Conservation (phyloP, 2,797 vertebrate genomes). For the Anableps anableps region DNA sequence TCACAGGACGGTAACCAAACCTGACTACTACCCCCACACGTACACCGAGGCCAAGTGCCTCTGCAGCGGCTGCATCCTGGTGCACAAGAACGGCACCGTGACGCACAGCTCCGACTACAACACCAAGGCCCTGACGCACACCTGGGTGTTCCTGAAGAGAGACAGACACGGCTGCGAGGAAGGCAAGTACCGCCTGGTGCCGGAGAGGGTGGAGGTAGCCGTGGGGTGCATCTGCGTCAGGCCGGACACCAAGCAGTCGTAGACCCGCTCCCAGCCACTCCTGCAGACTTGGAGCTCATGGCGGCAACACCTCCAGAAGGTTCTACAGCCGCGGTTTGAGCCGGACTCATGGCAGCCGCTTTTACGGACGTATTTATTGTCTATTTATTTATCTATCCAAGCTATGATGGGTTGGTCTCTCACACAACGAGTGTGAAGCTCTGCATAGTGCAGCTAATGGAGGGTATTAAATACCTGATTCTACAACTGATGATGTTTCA, state of each 20-base stretch:
- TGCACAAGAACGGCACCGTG: fast-evolving
- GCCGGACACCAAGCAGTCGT: background rate
- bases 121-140: conserved; percentile 76
- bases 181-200: conserved; percentile 44
- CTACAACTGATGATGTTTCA: conserved; percentile 38
- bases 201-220: conserved; percentile 39
- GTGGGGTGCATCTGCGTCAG: conserved; percentile 88
- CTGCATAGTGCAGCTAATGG: conserved; percentile 29
- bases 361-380: conserved; percentile 40
- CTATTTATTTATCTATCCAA: conserved; percentile 13
- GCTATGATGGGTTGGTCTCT: conserved; percentile 2
- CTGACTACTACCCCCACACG: conserved; percentile 77
- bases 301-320: background rate
- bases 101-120: conserved; percentile 75
- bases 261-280: background rate
- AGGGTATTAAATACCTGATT: conserved; percentile 7
- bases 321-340: background rate
- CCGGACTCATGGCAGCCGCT: conserved; percentile 6
- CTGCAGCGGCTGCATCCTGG: conserved; percentile 86
- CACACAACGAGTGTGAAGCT: conserved; percentile 26
- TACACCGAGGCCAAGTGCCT: conserved; percentile 85
- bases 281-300: background rate
- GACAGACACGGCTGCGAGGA: conserved; percentile 66
- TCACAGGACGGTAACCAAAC: conserved; percentile 69
- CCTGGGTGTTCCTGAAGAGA: conserved; percentile 79